Conservation (phyloP, 2,888 invertebrate species). For the Corythucha ciliata region DNA sequence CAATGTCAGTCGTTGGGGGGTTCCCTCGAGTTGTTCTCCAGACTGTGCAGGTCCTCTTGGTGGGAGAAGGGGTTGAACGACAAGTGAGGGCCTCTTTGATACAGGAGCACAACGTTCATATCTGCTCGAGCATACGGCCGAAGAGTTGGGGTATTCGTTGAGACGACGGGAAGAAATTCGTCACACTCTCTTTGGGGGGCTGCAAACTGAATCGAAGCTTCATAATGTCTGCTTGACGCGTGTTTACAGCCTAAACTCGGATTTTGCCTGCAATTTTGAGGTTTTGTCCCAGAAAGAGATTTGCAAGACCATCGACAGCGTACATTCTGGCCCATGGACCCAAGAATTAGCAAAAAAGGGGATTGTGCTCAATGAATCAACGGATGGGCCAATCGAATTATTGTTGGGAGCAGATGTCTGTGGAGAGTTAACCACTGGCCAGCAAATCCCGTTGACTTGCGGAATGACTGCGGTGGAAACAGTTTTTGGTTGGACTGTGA, state of each 20-base stretch:
- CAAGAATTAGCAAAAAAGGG: constrained; percentile 4
- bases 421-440: constrained; percentile 12
- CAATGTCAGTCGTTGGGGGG: no score
- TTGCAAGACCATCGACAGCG: no score
- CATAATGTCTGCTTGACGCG: no score
- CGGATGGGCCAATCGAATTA: constrained; percentile 8
- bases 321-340: no score
- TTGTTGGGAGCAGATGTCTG: constrained; percentile 14
- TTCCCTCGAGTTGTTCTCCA: no score
- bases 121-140: not conserved
- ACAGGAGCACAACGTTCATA: constrained; percentile 6
- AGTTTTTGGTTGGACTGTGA: constrained; percentile 14
- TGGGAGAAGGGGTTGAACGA: no score
- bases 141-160: not conserved
- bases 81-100: not conserved
- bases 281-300: no score
- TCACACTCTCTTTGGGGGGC: constrained; percentile 13
- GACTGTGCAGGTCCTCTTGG: no score
- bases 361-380: not conserved
- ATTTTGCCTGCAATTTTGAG: constrained; percentile 3
- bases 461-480: constrained; percentile 17
- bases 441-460: not conserved
- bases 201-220: no score
- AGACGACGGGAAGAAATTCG: not conserved
- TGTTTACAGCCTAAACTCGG: no score